phyloP scores from a whole-genome alignment of 2,888 invertebrate genomes.

The Drosophila buzzatii region DNA sequence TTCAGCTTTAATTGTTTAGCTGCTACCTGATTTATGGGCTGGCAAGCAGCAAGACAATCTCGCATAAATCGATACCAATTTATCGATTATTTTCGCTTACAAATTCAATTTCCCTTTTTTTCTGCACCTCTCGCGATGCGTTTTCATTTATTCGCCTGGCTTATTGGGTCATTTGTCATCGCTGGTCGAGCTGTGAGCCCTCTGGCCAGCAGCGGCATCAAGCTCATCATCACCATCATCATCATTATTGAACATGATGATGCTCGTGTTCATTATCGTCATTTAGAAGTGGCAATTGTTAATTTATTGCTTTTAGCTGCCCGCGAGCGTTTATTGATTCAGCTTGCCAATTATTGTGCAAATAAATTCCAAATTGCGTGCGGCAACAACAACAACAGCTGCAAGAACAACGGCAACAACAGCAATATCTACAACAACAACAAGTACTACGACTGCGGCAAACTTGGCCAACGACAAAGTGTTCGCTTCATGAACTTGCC shows the following conservation, averaged over 20 bases:
- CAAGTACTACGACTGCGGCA: slow-evolving; percentile 32
- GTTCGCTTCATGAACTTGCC: slow-evolving; percentile 57
- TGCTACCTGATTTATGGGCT: slow-evolving; percentile 4
- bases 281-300: slow-evolving; percentile 70
- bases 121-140: slow-evolving; percentile 1
- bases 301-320: slow-evolving; percentile 72
- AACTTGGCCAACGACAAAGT: slow-evolving; percentile 50
- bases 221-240: slow-evolving; percentile 9
- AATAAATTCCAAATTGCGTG: slow-evolving; percentile 80
- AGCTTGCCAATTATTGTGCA: slow-evolving; percentile 79
- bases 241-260: slow-evolving; percentile 10
- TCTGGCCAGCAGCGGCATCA: background rate
- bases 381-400: slow-evolving; percentile 45
- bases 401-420: slow-evolving; percentile 13
- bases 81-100: slow-evolving; percentile 47
- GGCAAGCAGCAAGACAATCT: background rate
- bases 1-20: background rate
- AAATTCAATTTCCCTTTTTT: slow-evolving; percentile 59
- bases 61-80: slow-evolving; percentile 47
- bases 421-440: slow-evolving; percentile 7
- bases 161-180: slow-evolving; percentile 50
- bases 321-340: slow-evolving; percentile 78
- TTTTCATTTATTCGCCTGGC: slow-evolving; percentile 25
- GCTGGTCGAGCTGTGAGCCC: slow-evolving; percentile 1
- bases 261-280: slow-evolving; percentile 21